phyloP scores from a whole-genome alignment of 2,113 vertebrate genomes.

The Carassius auratus region DNA sequence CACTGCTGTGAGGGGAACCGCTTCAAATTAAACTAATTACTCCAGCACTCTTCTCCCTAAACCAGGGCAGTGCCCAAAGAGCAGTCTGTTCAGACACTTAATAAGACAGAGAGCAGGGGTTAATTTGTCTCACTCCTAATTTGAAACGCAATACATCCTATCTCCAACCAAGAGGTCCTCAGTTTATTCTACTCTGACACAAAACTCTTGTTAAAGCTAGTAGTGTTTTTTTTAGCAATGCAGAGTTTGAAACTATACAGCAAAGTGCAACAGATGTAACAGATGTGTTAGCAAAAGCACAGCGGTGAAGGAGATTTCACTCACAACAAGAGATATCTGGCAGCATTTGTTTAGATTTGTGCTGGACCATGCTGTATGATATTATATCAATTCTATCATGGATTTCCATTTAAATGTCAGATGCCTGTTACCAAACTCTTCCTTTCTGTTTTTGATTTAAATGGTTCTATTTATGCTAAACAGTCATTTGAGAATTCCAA shows the following conservation, averaged over 20 bases:
- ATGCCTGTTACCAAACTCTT: neutral
- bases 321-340: neutral
- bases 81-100: slow-evolving; percentile 36
- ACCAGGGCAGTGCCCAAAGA: slow-evolving; percentile 45
- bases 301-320: neutral
- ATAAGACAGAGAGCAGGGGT: slow-evolving; percentile 26
- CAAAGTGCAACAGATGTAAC: neutral
- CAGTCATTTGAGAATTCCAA: neutral
- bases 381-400: neutral
- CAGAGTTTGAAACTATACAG: neutral
- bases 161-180: slow-evolving; percentile 33
- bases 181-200: slow-evolving; percentile 3
- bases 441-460: neutral
- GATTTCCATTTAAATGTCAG: neutral
- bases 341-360: neutral
- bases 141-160: slow-evolving; percentile 37
- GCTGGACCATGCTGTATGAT: neutral
- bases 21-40: slow-evolving; percentile 76
- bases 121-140: slow-evolving; percentile 10
- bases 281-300: too few species aligned
- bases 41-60: slow-evolving; percentile 57
- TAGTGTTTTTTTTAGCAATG: neutral
- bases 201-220: slow-evolving; percentile 16
- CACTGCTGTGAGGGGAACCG: slow-evolving; percentile 72
- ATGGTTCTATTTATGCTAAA: neutral